phyloP scores from a whole-genome alignment of 2,888 invertebrate species.

The Spilarctia lutea region DNA sequence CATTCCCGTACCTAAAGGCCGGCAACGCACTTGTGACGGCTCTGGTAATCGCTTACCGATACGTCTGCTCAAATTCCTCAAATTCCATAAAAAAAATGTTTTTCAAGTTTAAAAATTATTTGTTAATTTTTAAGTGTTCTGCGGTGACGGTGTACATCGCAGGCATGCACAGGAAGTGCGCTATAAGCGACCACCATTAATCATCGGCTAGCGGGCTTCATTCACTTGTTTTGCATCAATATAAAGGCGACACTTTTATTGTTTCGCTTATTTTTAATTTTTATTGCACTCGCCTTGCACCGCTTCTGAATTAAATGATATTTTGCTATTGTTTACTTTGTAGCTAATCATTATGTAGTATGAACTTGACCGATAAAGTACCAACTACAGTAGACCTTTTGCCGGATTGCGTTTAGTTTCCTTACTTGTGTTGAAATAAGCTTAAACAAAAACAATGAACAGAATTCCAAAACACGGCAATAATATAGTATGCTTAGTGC shows the following conservation, averaged over 20 bases:
- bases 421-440: constrained; percentile 77
- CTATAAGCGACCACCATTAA: constrained; percentile 70
- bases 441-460: constrained; percentile 79
- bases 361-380: constrained; percentile 1
- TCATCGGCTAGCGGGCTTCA: constrained; percentile 70
- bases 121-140: constrained; percentile 59
- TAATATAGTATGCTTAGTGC: constrained; percentile 78
- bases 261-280: constrained; percentile 65
- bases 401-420: constrained; percentile 72
- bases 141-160: constrained; percentile 32
- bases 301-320: constrained; percentile 5
- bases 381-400: constrained; percentile 62
- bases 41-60: too few relatives aligned
- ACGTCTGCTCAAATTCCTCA: too few relatives aligned
- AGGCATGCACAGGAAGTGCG: constrained; percentile 69
- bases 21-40: too few relatives aligned
- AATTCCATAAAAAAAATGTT: neutral
- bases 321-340: neutral
- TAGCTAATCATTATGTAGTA: neutral
- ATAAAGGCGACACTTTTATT: constrained; percentile 72
- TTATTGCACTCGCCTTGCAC: constrained; percentile 21
- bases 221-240: constrained; percentile 54
- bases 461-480: constrained; percentile 82
- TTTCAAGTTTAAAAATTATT: constrained; percentile 30
- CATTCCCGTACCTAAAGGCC: too few relatives aligned